phyloP scores from a whole-genome alignment of 2,888 invertebrate genomes.

The Mythimna loreyi region DNA sequence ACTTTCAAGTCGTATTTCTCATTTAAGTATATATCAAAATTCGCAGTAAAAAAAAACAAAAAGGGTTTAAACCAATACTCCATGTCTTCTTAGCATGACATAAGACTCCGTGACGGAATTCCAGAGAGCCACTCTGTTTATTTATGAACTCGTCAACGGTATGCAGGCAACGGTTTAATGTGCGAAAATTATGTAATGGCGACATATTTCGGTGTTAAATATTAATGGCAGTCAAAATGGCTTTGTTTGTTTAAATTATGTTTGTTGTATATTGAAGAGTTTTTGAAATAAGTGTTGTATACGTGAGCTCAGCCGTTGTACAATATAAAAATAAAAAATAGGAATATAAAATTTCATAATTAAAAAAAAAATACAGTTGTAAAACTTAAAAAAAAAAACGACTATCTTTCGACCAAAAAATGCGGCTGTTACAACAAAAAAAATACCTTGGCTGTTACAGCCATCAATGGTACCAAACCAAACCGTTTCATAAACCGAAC shows the following conservation, averaged over 20 bases:
- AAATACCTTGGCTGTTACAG: too few species aligned
- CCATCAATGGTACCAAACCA: too few species aligned
- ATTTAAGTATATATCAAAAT: constrained; percentile 4
- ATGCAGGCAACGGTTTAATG: constrained; percentile 35
- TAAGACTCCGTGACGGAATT: constrained; percentile 47
- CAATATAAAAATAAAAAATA: too few species aligned
- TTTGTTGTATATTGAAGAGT: background rate
- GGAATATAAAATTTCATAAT: too few species aligned
- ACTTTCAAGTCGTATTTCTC: background rate
- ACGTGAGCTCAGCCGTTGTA: too few species aligned
- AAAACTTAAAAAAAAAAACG: too few species aligned
- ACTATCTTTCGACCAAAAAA: too few species aligned
- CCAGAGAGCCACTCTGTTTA: constrained; percentile 31
- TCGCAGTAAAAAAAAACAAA: background rate
- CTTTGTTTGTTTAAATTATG: constrained; percentile 23
- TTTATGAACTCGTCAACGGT: constrained; percentile 29
- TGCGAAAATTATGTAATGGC: constrained; percentile 50
- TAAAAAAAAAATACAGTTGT: too few species aligned
- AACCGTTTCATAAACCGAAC: too few species aligned
- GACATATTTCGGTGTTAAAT: constrained; percentile 20
- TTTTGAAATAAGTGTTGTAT: too few species aligned
- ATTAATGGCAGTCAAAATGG: constrained; percentile 8
- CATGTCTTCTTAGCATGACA: constrained; percentile 27
- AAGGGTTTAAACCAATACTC: background rate
- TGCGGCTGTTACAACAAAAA: too few species aligned